phyloP scores from a whole-genome alignment of 2,113 vertebrate genomes.

The Campylomormyrus tamandua region DNA sequence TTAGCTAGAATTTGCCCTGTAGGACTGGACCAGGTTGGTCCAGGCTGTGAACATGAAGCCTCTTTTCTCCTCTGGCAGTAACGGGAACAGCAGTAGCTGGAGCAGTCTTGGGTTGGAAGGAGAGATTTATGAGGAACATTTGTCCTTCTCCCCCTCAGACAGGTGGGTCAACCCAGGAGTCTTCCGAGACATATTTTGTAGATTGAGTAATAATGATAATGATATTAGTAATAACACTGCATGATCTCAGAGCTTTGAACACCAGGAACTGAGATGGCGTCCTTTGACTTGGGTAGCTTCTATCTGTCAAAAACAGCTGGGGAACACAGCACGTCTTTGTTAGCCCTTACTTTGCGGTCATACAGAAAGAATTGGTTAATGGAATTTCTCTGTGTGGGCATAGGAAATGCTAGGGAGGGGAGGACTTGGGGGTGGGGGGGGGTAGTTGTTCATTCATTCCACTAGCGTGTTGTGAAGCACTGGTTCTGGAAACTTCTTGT shows the following conservation, averaged over 20 bases:
- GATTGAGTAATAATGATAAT: background rate
- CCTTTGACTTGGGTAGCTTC: conserved; percentile 29
- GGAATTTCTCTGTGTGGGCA: conserved; percentile 22
- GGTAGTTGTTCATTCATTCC: conserved; percentile 16
- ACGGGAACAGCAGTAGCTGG: conserved; percentile 99
- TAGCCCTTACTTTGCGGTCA: conserved; percentile 16
- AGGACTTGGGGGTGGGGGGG: conserved; percentile 12
- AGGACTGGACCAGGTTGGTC: background rate
- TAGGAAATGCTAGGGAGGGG: conserved; percentile 9
- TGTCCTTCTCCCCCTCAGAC: conserved; percentile 96
- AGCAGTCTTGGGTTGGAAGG: conserved; percentile 99
- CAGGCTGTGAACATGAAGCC: conserved; percentile 8
- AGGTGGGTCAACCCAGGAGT: conserved; percentile 78
- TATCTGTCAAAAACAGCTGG: conserved; percentile 18
- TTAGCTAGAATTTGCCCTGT: background rate
- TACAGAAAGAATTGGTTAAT: conserved; percentile 25
- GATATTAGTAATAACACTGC: conserved; percentile 44
- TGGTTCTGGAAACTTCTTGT: conserved; percentile 14
- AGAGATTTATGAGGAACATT: conserved; percentile 91
- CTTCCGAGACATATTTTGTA: background rate
- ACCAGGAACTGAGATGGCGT: conserved; percentile 34
- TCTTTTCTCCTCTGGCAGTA: conserved; percentile 87
- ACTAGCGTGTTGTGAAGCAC: conserved; percentile 15
- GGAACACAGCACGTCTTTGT: conserved; percentile 30
- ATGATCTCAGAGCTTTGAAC: conserved; percentile 65